These are phyloP conservation scores for Melanotaenia boesemani DNA, from an alignment of 2,797 vertebrate species.

Conservation along the genomic window DNA sequence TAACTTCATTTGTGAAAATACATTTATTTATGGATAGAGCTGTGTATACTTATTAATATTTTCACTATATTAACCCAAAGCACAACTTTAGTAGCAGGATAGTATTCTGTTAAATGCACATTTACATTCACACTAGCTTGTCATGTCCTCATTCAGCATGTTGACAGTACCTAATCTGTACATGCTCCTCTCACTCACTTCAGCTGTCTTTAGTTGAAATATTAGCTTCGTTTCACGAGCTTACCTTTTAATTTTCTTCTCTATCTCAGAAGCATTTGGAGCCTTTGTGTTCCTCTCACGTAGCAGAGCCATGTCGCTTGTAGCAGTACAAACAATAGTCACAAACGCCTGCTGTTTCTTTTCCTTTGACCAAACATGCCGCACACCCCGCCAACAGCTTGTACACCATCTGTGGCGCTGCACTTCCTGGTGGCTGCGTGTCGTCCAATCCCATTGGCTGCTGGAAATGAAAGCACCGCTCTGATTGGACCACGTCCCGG, in stretches of 20 bases:
- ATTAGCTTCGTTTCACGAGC: neutral
- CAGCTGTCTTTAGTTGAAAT: neutral
- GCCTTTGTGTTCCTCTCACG: conserved; percentile 75
- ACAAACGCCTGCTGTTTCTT: neutral
- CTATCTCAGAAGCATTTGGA: conserved; percentile 75
- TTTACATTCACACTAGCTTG: neutral
- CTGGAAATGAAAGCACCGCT: conserved; percentile 42
- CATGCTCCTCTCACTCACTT: neutral
- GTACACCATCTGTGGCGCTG: conserved; percentile 14
- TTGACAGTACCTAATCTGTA: neutral
- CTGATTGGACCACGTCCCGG: conserved; percentile 60
- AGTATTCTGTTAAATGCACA: neutral
- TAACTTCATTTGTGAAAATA: no score
- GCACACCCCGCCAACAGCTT: conserved; percentile 36
- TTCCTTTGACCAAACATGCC: conserved; percentile 7
- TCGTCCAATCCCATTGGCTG: conserved; percentile 55
- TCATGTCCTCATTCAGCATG: neutral
- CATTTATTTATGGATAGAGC: no score
- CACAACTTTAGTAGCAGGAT: neutral
- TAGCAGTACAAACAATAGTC: conserved; percentile 1
- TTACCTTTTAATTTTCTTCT: conserved; percentile 86
- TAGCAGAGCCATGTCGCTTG: conserved; percentile 68
- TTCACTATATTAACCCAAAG: neutral
- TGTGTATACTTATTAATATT: no score
- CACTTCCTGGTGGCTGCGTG: conserved; percentile 64